Evolutionary conservation across 2,797 vertebrate species (phyloP).

Genomic region (Lithobates sylvaticus): DNA sequence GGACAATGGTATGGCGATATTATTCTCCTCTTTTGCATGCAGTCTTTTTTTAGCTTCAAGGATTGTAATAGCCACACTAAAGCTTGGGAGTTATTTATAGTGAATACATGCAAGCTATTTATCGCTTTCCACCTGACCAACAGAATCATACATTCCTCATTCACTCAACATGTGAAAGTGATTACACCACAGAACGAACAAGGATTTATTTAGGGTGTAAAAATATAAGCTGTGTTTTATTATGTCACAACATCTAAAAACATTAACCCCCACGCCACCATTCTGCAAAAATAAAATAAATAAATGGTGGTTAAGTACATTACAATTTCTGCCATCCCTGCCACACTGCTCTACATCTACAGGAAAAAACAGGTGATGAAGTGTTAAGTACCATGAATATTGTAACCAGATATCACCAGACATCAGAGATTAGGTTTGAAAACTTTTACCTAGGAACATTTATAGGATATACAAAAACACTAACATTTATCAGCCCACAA

Average conservation of each 20-base stretch:
- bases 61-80: conserved; percentile 15
- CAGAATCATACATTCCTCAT: conserved; percentile 35
- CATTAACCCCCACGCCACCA: not conserved
- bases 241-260: not conserved
- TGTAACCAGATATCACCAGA: too few species aligned
- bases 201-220: not conserved
- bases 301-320: not conserved
- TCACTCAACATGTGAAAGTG: not conserved
- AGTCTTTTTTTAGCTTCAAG: not conserved
- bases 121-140: conserved; percentile 26
- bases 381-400: too few species aligned
- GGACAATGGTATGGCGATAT: not conserved
- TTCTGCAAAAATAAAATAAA: not conserved
- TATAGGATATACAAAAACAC: too few species aligned
- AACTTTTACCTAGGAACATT: too few species aligned
- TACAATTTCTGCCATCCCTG: not conserved
- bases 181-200: not conserved
- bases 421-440: too few species aligned
- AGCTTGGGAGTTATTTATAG: conserved; percentile 39
- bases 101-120: conserved; percentile 28
- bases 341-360: too few species aligned
- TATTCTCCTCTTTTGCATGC: not conserved
- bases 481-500: not conserved
- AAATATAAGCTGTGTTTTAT: not conserved
- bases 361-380: too few species aligned